phyloP scores from a whole-genome alignment of 2,888 invertebrate genomes.

The Campopleginae sp. region DNA sequence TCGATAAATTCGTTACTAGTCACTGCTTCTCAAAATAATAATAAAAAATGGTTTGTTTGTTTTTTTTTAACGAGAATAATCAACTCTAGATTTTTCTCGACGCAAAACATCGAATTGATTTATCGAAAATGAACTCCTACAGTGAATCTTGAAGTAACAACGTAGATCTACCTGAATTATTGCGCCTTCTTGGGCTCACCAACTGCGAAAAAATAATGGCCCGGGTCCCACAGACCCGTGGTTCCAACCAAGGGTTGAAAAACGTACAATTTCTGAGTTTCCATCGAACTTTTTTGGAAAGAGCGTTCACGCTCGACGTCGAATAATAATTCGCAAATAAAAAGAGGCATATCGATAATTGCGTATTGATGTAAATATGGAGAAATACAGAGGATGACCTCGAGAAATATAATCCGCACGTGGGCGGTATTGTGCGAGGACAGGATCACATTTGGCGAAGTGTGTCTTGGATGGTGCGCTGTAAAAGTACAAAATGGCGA shows the following conservation, averaged over 20 bases:
- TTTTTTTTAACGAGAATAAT: neutral
- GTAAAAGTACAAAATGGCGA: conserved; percentile 16
- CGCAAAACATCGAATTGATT: neutral
- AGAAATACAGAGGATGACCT: conserved; percentile 36
- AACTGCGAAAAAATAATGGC: too few species aligned
- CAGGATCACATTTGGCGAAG: conserved; percentile 47
- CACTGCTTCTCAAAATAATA: neutral
- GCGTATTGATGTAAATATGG: conserved; percentile 1
- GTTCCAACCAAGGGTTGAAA: neutral
- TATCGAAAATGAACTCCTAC: neutral
- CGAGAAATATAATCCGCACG: conserved; percentile 34
- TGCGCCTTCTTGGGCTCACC: too few species aligned
- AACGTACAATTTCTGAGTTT: neutral
- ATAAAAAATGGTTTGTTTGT: neutral
- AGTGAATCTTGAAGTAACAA: too few species aligned
- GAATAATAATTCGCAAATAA: conserved; percentile 6
- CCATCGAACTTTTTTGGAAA: neutral
- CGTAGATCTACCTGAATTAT: neutral
- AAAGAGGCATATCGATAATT: neutral
- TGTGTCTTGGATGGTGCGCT: conserved; percentile 20
- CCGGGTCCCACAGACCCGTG: too few species aligned
- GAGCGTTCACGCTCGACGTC: neutral
- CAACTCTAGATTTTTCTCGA: neutral
- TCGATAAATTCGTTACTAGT: neutral
- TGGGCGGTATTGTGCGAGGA: conserved; percentile 56